A percentile compares a stretch with the other conserved stretches of the same genome.
Conservation (phyloP, 1,140 invertebrate genomes). For the Pararge aegeria region DNA sequence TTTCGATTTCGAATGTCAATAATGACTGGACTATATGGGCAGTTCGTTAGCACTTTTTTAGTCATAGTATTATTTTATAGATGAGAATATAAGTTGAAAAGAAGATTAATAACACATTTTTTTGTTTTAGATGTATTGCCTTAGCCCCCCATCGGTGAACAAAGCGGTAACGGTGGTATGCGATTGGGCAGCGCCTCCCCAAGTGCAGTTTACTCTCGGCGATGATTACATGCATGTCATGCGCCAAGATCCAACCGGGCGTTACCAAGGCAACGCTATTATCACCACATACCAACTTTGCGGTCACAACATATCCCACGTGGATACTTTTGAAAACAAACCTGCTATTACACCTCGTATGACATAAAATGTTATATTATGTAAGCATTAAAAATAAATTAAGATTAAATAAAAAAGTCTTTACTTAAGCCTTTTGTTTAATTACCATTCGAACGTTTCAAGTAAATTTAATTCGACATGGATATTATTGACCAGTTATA, state of each 20-base stretch:
- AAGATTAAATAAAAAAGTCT: too few relatives aligned
- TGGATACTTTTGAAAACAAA: neutral
- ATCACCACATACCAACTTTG: slow-evolving; percentile 64
- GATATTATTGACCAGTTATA: too few relatives aligned
- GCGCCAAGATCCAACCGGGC: slow-evolving; percentile 53
- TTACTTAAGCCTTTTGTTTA: too few relatives aligned
- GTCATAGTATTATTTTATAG: too few relatives aligned
- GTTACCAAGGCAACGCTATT: slow-evolving; percentile 56
- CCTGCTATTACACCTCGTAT: neutral
- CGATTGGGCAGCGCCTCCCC: slow-evolving; percentile 62
- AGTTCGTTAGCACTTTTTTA: too few relatives aligned
- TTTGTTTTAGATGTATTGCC: slow-evolving; percentile 52
- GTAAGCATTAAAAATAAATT: too few relatives aligned
- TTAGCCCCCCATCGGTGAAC: slow-evolving; percentile 53
- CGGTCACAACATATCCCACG: slow-evolving; percentile 44
- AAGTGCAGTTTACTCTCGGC: slow-evolving; percentile 57
- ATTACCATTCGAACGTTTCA: too few relatives aligned
- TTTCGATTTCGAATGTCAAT: too few relatives aligned
- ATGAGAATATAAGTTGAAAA: too few relatives aligned
- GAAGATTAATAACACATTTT: neutral
- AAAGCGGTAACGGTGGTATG: slow-evolving; percentile 54
- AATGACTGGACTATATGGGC: too few relatives aligned
- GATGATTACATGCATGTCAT: slow-evolving; percentile 64
- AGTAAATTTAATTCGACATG: too few relatives aligned
- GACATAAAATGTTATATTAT: neutral